Base-by-base conservation (phyloP, 2,888 invertebrate genomes). In the Trachelus stipa region DNA sequence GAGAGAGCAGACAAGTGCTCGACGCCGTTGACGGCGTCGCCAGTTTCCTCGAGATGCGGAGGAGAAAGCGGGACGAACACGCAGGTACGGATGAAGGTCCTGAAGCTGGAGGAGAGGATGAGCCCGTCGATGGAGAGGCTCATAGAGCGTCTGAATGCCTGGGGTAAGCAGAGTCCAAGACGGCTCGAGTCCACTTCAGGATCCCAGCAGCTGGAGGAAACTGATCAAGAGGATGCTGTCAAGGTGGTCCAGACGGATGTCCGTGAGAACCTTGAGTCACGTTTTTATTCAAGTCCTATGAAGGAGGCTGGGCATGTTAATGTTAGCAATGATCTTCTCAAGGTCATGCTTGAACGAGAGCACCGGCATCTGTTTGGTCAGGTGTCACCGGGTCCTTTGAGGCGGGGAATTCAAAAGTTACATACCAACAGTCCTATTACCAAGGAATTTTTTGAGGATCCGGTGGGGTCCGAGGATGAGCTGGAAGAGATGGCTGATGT, bases 41-140 rank as follows among this genome's bases (percentile, higher is more conserved):
- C 56, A 0, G 23, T 23, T 23, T 56, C 56, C 9, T 56, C 56
- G 56, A 56, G 56, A 56, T 56, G 56, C 9, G 56, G 37, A 37
- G 37, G 12, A 4, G 37, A 56, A 56, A 56, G 56, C 9, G 56
- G 23, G 9, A 9, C 23, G 9, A 56, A 0, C 9, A 23, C 56
- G 9, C 56, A 23, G 15, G 1, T 56, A 23, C 23, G 56, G 15
- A 56, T 56, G 56, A 56, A 56, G 56, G 56, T 56, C 56, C 34
- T 34, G 12, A 78, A 34, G 11, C n/a, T 12, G 2, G 78, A 83
- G 1, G 68, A 76, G 11, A 76, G 31, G 68, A 80, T 79, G 81
- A 81, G 82, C 76, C 83, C 83, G 0, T 76, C 80, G 30, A 81
- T 82, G 79, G 80, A 77, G 37, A 81, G 79, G 76, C 76, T 83